Percentiles rank a stretch among this genome's conserved stretches.
Evolutionary conservation across 2,888 invertebrate genomes (phyloP).

Genomic region (Schizotus pectinicornis): DNA sequence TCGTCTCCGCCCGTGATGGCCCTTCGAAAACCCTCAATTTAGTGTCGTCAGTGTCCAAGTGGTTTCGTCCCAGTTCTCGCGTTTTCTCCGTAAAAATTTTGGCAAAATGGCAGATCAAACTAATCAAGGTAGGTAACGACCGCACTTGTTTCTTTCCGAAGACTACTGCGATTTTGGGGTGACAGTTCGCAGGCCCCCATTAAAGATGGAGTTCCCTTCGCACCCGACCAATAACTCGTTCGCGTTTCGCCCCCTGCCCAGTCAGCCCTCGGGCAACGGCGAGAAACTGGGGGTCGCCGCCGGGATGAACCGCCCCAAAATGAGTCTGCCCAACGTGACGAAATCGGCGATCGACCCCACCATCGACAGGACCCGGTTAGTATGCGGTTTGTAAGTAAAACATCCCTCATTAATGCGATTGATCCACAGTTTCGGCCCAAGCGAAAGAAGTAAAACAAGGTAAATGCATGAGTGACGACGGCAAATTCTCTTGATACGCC

Average conservation of each 20-base stretch:
- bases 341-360: conserved; percentile 49
- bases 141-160: background rate
- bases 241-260: conserved; percentile 47
- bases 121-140: conserved; percentile 51
- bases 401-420: too few species aligned
- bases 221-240: conserved; percentile 40
- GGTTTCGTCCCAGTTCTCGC: background rate
- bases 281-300: conserved; percentile 38
- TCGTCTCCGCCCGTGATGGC: background rate
- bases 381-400: background rate
- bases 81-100: conserved; percentile 26
- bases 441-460: conserved; percentile 39
- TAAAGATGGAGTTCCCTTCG: conserved; percentile 47
- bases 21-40: conserved; percentile 1
- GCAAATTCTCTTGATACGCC: background rate
- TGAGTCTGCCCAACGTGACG: conserved; percentile 52
- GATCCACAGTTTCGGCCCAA: conserved; percentile 30
- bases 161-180: background rate
- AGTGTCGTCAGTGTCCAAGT: background rate
- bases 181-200: conserved; percentile 26
- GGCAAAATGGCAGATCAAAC: conserved; percentile 75
- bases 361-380: conserved; percentile 51
- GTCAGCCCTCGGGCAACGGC: conserved; percentile 33
- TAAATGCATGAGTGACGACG: conserved; percentile 19
- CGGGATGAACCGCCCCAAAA: conserved; percentile 51